phyloP scores from a whole-genome alignment of 2,797 vertebrate species.

The Coracias cyanogaster region DNA sequence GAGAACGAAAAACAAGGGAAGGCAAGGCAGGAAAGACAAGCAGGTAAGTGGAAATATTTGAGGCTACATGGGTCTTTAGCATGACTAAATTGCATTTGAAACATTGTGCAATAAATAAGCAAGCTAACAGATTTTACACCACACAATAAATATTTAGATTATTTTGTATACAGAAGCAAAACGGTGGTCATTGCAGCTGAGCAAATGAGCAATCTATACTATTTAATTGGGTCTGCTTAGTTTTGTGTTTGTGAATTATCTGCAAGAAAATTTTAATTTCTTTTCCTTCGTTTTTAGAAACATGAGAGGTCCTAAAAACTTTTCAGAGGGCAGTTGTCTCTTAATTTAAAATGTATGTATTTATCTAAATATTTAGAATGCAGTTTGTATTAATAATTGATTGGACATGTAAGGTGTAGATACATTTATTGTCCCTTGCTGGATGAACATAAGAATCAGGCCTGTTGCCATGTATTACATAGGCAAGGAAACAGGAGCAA shows the following conservation, averaged over 20 bases:
- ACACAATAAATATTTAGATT: not conserved
- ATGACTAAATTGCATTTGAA: not conserved
- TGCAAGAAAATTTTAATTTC: not conserved
- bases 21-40: not conserved
- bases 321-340: rapidly evolving
- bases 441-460: not conserved
- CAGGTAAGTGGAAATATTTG: not conserved
- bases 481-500: not conserved
- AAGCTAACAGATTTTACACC: not conserved
- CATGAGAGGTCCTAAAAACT: not conserved
- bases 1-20: not conserved
- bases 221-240: not conserved
- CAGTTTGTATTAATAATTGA: not conserved
- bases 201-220: not conserved
- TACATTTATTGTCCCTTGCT: not conserved
- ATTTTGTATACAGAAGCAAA: not conserved
- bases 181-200: not conserved
- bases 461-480: not conserved
- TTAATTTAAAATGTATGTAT: not conserved
- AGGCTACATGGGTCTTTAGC: not conserved
- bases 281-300: not conserved
- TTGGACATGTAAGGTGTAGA: not conserved
- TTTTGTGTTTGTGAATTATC: not conserved
- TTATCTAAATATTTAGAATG: not conserved
- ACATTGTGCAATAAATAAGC: not conserved